Evolutionary conservation across 64 coral and sea anemone genomes (phyloP).

Genomic region (Astreopora myriophthalma): DNA sequence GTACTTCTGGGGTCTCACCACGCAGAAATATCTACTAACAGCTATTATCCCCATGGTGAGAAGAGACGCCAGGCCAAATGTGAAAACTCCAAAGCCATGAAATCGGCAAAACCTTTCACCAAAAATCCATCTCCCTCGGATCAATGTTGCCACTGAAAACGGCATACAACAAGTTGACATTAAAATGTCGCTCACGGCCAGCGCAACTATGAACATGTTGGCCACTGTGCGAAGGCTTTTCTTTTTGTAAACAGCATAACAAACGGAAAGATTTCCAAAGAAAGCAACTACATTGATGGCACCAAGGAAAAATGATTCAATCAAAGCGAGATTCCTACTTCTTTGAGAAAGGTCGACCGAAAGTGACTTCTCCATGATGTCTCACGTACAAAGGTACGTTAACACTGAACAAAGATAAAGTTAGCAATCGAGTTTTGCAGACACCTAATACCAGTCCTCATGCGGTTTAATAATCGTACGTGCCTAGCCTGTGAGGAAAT

Average conservation of each 20-base stretch:
- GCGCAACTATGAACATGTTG: constrained; percentile 56
- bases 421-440: background rate
- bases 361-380: background rate
- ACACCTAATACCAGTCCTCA: no score
- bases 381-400: background rate
- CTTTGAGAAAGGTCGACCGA: background rate
- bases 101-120: constrained; percentile 26
- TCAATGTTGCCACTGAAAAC: constrained; percentile 45
- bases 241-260: constrained; percentile 32
- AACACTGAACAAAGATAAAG: background rate
- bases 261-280: constrained; percentile 37
- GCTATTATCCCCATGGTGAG: constrained; percentile 67
- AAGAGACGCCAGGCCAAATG: constrained; percentile 42
- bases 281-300: background rate
- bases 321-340: background rate
- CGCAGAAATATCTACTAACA: constrained; percentile 69
- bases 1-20: constrained; percentile 61
- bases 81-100: constrained; percentile 65
- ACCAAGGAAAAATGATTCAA: constrained; percentile 7
- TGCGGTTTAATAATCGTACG: no score
- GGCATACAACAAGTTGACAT: constrained; percentile 65
- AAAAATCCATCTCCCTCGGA: constrained; percentile 65
- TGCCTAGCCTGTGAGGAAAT: no score
- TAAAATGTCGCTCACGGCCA: constrained; percentile 47
- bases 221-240: constrained; percentile 25